Base-by-base conservation (phyloP, 2,888 invertebrate species). In the Lamellibrachia satsuma region DNA sequence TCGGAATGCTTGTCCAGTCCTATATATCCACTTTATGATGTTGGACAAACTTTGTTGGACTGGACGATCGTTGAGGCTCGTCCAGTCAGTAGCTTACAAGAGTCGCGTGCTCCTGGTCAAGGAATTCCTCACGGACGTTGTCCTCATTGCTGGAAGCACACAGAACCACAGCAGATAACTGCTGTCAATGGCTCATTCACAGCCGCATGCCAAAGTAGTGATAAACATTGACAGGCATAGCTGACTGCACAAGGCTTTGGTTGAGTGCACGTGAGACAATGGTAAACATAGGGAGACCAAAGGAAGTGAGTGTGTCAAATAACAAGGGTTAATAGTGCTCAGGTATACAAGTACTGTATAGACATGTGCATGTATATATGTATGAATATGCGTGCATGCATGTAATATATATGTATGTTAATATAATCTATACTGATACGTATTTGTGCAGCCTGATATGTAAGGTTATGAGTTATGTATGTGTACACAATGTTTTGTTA, bases 221-320 rank as follows among this genome's bases (percentile, higher is more conserved):
- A 75, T 75, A 75, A 75, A 75, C 75, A 75, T 75, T 22, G 22
- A 4, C 75, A 22, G 75, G 6, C 75, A 75, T n/a, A 1, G 22
- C n/a, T 75, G 15, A 75, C 22, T 22, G 75, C 15, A 11, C 3
- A 75, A 75, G 4, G 75, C 75, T 75, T 22, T 75, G 75, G 75
- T 75, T 75, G 75, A 75, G 75, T n/a, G 22, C 75, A 75, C 75
- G 75, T 75, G 75, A n/a, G 75, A 75, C 75, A 75, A 75, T 75
- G 75, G 75, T 15, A 11, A 15, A 15, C 75, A 75, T n/a, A 75
- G 75, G 75, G 22, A 15, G 4, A 11, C n/a, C 15, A 11, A 4
- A 75, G 75, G 75, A 75, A 75, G 75, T n/a, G 22, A 75, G 22
- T 22, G 75, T 75, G n/a, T 15, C 75, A 75, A 75, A 75, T 75